Conservation (phyloP, 2,113 vertebrate species). For the Scolopax mira region DNA sequence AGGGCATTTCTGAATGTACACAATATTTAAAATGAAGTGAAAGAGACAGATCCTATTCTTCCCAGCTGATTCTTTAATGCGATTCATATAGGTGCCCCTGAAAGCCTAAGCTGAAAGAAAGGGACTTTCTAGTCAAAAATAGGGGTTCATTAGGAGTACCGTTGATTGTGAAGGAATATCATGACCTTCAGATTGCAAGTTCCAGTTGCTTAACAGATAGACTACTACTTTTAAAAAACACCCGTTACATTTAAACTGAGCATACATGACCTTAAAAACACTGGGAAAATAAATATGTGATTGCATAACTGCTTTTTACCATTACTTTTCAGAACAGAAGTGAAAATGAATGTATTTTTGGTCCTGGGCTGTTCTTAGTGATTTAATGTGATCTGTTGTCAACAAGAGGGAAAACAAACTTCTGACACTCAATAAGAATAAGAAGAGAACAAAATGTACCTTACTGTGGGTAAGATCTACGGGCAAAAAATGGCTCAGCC, state of each 20-base stretch:
- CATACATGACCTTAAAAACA: constrained; percentile 4
- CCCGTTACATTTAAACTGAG: not conserved
- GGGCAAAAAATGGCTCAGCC: not conserved
- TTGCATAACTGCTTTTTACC: not conserved
- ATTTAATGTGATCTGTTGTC: constrained; percentile 31
- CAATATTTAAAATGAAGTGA: not conserved
- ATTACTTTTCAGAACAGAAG: not conserved
- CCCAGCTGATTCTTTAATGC: not conserved
- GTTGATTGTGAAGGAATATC: not conserved
- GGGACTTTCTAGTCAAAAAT: not conserved
- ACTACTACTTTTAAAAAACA: not conserved
- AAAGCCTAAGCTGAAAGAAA: not conserved
- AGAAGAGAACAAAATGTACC: constrained; percentile 15
- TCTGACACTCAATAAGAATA: not conserved
- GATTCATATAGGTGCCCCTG: not conserved
- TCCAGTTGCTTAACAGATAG: not conserved
- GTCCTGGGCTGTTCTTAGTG: not conserved
- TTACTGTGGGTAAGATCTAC: not conserved
- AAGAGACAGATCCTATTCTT: not conserved
- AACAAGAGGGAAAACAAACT: constrained; percentile 12
- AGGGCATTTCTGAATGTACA: constrained; percentile 6
- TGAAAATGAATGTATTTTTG: constrained; percentile 23
- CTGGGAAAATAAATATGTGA: not conserved
- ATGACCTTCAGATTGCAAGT: not conserved
- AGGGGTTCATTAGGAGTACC: not conserved